Base-by-base conservation (phyloP, 1,140 invertebrate genomes). In the Paraescarpia echinospica region DNA sequence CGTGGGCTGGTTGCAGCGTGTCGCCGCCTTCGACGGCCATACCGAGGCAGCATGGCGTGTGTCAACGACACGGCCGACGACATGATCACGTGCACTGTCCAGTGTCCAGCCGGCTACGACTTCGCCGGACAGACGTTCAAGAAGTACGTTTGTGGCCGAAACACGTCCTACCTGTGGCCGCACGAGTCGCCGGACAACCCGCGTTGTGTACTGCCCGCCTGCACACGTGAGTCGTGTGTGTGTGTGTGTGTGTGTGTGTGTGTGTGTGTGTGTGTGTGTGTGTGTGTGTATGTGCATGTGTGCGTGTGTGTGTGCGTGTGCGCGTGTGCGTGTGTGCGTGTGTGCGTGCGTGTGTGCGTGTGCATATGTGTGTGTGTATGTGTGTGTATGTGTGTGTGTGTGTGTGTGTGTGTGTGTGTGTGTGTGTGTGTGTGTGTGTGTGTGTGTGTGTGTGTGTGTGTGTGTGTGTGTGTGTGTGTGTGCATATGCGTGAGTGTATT, bases 131-230 rank as follows among this genome's bases (percentile, higher is more conserved):
- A 88, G 33, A 89, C 90, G 27, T 35, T 90, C 27, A 88, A 88
- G 31, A 34, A 35, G 33, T 92, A 92, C 92, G 89, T 77, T 22
- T 92, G 92, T 35, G 92, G 92, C 88, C 33, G 77, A 18, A 89
- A 35, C 89, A 92, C 92, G 8, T 89, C 92, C 89, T 89, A 92
- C 48, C 34, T 89, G 34, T 92, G 92, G 92, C 92, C 92, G 34
- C 92, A 92, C 33, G 92, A 92, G 89, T 90, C 92, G 9, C 92
- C 92, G 41, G 92, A 92, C 92, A 92, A 92, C 34, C 92, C 92
- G 8, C 77, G 92, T 18, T 89, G 77, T 92, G 34, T 90, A 33
- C 33, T 92, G 27, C 92, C 92, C 12, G 92, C 92, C 34, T 92
- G 92, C 77, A 92, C 92, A 8, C 34, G 92, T 92, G n/a, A 33